Conservation (phyloP, 2,888 invertebrate species). For the Cyaniris semiargus region DNA sequence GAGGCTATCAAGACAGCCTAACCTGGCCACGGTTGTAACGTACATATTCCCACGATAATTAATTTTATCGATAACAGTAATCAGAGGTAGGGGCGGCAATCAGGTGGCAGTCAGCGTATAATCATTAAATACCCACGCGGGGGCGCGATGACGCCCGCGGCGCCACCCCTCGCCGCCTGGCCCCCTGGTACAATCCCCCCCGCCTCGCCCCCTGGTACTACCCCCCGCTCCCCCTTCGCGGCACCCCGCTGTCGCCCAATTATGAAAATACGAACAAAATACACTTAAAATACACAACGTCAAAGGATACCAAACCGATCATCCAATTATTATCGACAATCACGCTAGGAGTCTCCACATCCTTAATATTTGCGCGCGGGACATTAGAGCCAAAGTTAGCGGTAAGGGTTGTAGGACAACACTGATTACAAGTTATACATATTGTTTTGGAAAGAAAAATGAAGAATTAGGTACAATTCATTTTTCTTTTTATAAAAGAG, state of each 20-base stretch:
- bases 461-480: neutral
- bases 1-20: neutral
- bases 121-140: conserved; percentile 80
- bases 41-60: conserved; percentile 42
- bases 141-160: conserved; percentile 74
- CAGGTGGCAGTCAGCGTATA: conserved; percentile 80
- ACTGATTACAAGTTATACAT: neutral
- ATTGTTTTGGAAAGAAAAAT: neutral
- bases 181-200: conserved; percentile 15
- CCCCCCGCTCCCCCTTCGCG: conserved; percentile 12
- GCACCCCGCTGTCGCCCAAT: conserved; percentile 66
- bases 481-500: neutral
- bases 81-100: conserved; percentile 69
- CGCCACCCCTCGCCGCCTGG: conserved; percentile 50
- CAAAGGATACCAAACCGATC: conserved; percentile 52
- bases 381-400: conserved; percentile 11
- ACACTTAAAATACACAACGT: conserved; percentile 69
- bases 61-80: conserved; percentile 61
- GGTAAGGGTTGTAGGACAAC: neutral
- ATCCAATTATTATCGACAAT: conserved; percentile 44
- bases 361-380: conserved; percentile 48
- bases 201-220: neutral
- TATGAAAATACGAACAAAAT: conserved; percentile 81
- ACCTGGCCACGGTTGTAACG: neutral
- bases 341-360: conserved; percentile 47